Evolutionary conservation across 2,113 vertebrate species (phyloP).

Genomic region (Deroptyus accipitrinus): DNA sequence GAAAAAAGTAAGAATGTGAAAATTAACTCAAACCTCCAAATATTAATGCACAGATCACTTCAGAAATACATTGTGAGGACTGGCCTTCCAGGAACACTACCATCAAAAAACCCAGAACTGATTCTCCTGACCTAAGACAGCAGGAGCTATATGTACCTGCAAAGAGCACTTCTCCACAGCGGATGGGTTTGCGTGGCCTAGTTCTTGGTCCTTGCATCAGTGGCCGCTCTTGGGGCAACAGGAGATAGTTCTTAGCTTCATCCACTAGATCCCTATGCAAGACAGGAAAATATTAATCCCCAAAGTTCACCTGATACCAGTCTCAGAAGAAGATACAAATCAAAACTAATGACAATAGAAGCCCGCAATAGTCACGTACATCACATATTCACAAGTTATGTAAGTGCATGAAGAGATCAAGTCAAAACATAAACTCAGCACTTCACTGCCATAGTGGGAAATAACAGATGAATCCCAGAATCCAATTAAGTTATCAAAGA

Average conservation of each 20-base stretch:
- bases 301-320: not conserved
- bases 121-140: not conserved
- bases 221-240: constrained; percentile 94
- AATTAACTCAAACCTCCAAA: not conserved
- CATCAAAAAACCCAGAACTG: not conserved
- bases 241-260: constrained; percentile 97
- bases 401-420: not conserved
- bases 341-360: not conserved
- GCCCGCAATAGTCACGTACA: not conserved
- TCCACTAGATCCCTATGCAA: constrained; percentile 91
- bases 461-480: not conserved
- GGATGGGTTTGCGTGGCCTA: constrained; percentile 93
- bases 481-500: not conserved
- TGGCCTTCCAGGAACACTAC: not conserved
- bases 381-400: not conserved
- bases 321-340: not conserved
- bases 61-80: not conserved
- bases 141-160: constrained; percentile 78
- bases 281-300: constrained; percentile 6
- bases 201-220: constrained; percentile 98
- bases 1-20: not conserved
- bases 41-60: not conserved
- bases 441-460: not conserved
- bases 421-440: not conserved
- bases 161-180: constrained; percentile 97